Base-by-base conservation (phyloP, 2,888 invertebrate species). In the Tuta absoluta region DNA sequence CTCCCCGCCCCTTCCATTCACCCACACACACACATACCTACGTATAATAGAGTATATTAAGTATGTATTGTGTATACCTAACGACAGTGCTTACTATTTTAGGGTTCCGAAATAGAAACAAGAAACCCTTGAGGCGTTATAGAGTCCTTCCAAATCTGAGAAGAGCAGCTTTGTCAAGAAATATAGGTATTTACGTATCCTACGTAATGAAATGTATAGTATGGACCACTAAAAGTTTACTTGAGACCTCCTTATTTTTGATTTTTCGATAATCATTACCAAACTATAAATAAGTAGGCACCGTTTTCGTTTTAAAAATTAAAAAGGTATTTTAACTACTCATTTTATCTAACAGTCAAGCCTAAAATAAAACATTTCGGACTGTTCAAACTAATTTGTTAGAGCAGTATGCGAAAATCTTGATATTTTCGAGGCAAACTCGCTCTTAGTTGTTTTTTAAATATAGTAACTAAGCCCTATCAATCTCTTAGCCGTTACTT, bases 1-100 rank as follows among this genome's bases (percentile, higher is more conserved):
- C 66, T 66, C 58, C 61, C 67, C 65, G 67, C 75, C 74, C 63
- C 60, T 59, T 33, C 24, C 33, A 56, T 56, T 51, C 51, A 23
- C 51, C 51, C 51, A 45, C 63, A 11, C 63, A 11, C 63, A 60
- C 45, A 63, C 59, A 56, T 49, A 58, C 23, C 33, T 28, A 64
- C 37, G n/a, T 53, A 53, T 24, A 23, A 33, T 56, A 33, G 11
- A 24, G 23, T 56, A 14, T 12, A 23, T 21, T 23, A 23, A 24
- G 23, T 53, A 23, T 53, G 23, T 53, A 48, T 48, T 24, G 23
- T 23, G 24, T 41, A 11, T 58, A 63, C 41, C 12, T 53, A 64
- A 23, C 41, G 7, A 56, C 21, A 59, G 23, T 63, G 19, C 59
- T 59, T 63, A 63, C 63, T 37, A 33, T 58, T 63, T 58, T 49